Percentiles rank a stretch among this genome's conserved stretches.
Evolutionary conservation across 92 coral and sea anemone genomes (phyloP).

Genomic region (Porites cylindrica): DNA sequence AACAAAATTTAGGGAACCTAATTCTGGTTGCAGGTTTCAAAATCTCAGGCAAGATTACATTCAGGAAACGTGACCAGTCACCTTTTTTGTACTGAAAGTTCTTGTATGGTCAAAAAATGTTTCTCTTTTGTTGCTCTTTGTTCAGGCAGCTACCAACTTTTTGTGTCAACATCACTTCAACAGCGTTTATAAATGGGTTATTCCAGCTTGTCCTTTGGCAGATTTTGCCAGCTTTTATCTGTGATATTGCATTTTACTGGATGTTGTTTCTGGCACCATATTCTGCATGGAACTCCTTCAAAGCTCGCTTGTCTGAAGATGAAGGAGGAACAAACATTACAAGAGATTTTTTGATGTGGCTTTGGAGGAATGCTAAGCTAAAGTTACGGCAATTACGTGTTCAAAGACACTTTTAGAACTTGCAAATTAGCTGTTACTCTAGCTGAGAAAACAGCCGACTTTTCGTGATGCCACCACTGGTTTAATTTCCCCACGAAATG

Average conservation of each 20-base stretch:
- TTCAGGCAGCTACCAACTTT: conserved; percentile 71
- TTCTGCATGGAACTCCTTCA: conserved; percentile 85
- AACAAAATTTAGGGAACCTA: too few relatives aligned
- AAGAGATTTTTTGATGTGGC: conserved; percentile 61
- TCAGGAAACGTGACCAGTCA: too few relatives aligned
- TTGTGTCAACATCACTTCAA: conserved; percentile 22
- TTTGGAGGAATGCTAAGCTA: conserved; percentile 69
- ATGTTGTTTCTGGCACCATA: conserved; percentile 83
- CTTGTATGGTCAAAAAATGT: not conserved
- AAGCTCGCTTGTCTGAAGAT: conserved; percentile 47
- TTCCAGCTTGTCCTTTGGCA: conserved; percentile 73
- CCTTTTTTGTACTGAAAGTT: not conserved
- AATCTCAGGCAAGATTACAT: too few relatives aligned
- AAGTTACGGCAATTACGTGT: conserved; percentile 30
- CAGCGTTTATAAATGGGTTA: conserved; percentile 73
- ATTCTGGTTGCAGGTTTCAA: too few relatives aligned
- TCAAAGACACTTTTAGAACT: conserved; percentile 7
- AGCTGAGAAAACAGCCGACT: too few relatives aligned
- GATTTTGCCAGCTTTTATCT: conserved; percentile 73
- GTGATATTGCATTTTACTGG: conserved; percentile 86
- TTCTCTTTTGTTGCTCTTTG: not conserved
- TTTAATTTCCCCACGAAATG: too few relatives aligned
- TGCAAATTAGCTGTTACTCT: too few relatives aligned
- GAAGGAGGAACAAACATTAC: conserved; percentile 40
- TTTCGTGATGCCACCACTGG: too few relatives aligned